Evolutionary conservation across 2,113 vertebrate genomes (phyloP), one percentile per base, ranked within the genome.

Genomic region (Merops nubicus): DNA sequence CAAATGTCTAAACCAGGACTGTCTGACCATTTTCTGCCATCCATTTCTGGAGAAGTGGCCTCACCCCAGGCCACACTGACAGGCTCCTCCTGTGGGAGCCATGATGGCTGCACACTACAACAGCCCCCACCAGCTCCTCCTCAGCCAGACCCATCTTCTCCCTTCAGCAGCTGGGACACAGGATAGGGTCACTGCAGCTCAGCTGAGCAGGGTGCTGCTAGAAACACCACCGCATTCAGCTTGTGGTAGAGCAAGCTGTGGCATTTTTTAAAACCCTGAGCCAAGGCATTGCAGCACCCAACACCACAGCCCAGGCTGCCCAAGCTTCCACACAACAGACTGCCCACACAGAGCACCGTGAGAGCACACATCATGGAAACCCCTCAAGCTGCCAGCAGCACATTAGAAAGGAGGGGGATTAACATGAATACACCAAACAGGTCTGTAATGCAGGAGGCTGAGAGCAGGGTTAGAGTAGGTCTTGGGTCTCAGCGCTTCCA

Each of bases 361-460:
- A 95, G 45, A 95, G 67, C 84, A 72, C 81, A 56, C 0, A 1
- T 57, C 38, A 57, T 48, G 33, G 75, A 83, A 90, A 88, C 73
- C 83, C 75, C 91, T 93, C 4, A 0, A 95, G 96, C 95, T 92
- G 95, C 96, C 96, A 97, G 94, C 91, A 98, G 97, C 85, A 90
- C 54, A 3, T 86, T 50, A 92, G 47, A 84, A 84, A 91, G 89
- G 93, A 96, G 91, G 65, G 51, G 91, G 85, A 73, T 84, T 68
- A 94, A 95, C 60, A 95, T 36, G 8, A 73, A 90, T 72, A 91
- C 88, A 89, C 76, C 82, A 83, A 93, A 95, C 19, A 5, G 84
- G 88, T 90, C 88, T 81, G 75, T 77, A 89, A 86, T 20, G 83
- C 80, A 95, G 69, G 63, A 94, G 95, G 82, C 86, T 70, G 94